Evolutionary conservation across 2,888 invertebrate genomes (phyloP).

Genomic region (Eretmocerus hayati): DNA sequence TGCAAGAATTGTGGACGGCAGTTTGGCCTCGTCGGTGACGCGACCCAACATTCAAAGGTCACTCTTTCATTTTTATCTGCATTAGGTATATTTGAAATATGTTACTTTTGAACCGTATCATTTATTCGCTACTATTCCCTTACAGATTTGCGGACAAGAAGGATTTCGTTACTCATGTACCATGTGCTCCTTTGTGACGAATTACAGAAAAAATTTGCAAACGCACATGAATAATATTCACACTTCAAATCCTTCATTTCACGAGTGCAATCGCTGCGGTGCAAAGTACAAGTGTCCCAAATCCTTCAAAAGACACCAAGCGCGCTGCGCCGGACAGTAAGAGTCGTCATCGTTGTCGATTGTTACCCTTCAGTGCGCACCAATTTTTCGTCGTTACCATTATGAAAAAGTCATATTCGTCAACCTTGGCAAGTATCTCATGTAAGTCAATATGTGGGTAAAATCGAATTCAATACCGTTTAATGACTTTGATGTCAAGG

Average conservation of each 20-base stretch:
- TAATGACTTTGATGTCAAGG: no score
- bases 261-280: background rate
- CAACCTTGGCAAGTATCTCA: no score
- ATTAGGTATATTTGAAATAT: background rate
- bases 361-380: no score
- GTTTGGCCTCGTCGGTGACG: conserved; percentile 9
- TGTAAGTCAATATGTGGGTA: no score
- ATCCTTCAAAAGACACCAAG: conserved; percentile 3
- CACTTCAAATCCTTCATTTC: background rate
- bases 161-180: background rate
- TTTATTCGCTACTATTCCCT: background rate
- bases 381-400: no score
- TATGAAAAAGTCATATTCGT: no score
- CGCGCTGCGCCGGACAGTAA: background rate
- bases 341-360: no score
- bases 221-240: conserved; percentile 9
- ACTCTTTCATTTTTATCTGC: conserved; percentile 1
- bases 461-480: no score
- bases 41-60: conserved; percentile 6
- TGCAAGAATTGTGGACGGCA: background rate
- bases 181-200: conserved; percentile 9
- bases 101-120: background rate
- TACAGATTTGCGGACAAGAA: background rate
- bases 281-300: background rate
- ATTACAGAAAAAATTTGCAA: conserved; percentile 7